A percentile compares a stretch with the other conserved stretches of the same genome.
Evolutionary conservation across 2,888 invertebrate genomes (phyloP).

Genomic region (Saturnia japonica): DNA sequence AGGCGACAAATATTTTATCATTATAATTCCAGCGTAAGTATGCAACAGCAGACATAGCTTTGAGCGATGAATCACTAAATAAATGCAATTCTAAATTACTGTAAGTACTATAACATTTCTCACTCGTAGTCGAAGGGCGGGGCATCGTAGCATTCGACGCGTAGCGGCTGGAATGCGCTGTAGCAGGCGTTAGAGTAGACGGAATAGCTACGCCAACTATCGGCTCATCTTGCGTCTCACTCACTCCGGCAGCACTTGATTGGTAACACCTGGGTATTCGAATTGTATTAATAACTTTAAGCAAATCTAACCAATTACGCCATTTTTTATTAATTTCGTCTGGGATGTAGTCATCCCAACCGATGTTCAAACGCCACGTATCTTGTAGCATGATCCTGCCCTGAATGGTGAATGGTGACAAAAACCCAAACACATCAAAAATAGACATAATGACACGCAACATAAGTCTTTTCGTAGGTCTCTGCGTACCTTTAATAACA

Average conservation of each 20-base stretch:
- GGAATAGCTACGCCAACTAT: no score
- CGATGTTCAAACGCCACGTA: neutral
- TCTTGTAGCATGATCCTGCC: neutral
- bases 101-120: no score
- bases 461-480: neutral
- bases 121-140: no score
- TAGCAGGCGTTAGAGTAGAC: no score
- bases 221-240: no score
- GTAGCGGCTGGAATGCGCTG: no score
- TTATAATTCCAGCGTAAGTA: neutral
- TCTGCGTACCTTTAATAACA: neutral
- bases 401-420: neutral
- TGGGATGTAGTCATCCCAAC: neutral
- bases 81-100: no score
- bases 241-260: no score
- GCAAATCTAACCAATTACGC: neutral
- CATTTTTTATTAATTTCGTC: neutral
- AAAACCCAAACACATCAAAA: neutral
- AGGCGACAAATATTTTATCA: slow-evolving; percentile 2
- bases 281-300: neutral
- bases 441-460: neutral
- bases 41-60: no score
- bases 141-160: no score
- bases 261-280: no score
- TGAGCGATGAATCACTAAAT: no score